A percentile compares a stretch with the other conserved stretches of the same genome.
phyloP scores from a whole-genome alignment of 2,113 vertebrate genomes.

The Copsychus sechellarum region DNA sequence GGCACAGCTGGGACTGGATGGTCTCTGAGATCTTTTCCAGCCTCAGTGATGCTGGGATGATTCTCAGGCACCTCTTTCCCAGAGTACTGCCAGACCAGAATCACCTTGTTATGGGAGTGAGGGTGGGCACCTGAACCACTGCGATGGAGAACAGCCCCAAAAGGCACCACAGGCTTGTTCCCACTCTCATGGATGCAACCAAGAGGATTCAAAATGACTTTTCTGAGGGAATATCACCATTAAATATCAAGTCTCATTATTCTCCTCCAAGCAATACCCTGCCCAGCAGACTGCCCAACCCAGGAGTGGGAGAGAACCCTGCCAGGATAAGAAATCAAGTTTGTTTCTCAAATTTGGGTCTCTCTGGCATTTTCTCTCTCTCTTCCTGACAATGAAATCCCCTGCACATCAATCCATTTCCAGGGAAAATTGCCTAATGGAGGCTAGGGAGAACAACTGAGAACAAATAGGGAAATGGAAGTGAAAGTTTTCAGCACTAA shows the following conservation, averaged over 20 bases:
- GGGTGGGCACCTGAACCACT: background rate
- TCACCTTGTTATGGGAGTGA: fast-evolving
- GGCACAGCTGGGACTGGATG: fast-evolving
- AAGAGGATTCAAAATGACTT: background rate
- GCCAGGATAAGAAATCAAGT: background rate
- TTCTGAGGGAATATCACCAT: background rate
- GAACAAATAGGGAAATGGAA: background rate
- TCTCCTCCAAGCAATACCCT: background rate
- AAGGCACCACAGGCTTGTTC: background rate
- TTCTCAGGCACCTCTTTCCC: background rate
- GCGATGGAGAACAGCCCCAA: background rate
- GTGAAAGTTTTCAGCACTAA: background rate
- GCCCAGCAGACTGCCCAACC: background rate
- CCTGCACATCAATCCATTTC: background rate
- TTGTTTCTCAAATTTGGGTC: background rate
- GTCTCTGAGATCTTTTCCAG: fast-evolving
- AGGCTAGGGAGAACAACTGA: background rate
- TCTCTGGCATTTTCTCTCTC: background rate
- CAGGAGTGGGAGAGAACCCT: background rate
- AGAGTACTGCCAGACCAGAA: background rate
- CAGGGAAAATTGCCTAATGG: background rate
- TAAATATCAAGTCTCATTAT: background rate
- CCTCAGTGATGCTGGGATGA: too few species aligned
- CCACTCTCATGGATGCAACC: background rate
- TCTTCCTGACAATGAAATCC: background rate